These are phyloP conservation scores for Nesogale talazaci DNA, from an alignment of 2,113 vertebrate genomes.

Conservation along the genomic window DNA sequence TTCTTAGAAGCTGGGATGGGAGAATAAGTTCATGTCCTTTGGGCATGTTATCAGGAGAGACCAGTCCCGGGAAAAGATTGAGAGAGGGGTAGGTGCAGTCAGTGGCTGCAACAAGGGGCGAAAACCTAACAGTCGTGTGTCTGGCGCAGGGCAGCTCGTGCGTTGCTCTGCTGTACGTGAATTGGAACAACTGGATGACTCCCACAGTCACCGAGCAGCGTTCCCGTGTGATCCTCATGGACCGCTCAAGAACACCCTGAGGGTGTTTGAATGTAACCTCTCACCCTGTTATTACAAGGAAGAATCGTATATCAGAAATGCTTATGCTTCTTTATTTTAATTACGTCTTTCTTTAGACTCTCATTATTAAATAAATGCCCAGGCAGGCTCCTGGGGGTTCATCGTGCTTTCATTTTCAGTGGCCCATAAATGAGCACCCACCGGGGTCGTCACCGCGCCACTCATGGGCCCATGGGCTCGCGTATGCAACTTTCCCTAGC, in stretches of 20 bases:
- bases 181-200: too few species aligned
- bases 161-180: too few species aligned
- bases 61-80: too few species aligned
- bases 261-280: background rate
- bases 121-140: too few species aligned
- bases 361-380: background rate
- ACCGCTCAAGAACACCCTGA: too few species aligned
- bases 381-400: background rate
- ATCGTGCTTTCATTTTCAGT: background rate
- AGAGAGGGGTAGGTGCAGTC: too few species aligned
- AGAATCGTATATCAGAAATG: conserved; percentile 13
- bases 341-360: conserved; percentile 30
- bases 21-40: too few species aligned
- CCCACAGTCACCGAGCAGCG: background rate
- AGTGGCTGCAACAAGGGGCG: too few species aligned
- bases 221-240: background rate
- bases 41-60: background rate
- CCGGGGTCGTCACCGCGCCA: background rate
- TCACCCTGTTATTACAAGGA: conserved; percentile 6
- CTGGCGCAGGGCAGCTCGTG: too few species aligned
- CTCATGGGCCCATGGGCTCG: background rate
- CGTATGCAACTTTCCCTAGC: background rate
- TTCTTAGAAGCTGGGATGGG: too few species aligned
- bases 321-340: conserved; percentile 25
- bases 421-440: background rate